Evolutionary conservation across 2,888 invertebrate species (phyloP).

Genomic region (Pteria penguin): DNA sequence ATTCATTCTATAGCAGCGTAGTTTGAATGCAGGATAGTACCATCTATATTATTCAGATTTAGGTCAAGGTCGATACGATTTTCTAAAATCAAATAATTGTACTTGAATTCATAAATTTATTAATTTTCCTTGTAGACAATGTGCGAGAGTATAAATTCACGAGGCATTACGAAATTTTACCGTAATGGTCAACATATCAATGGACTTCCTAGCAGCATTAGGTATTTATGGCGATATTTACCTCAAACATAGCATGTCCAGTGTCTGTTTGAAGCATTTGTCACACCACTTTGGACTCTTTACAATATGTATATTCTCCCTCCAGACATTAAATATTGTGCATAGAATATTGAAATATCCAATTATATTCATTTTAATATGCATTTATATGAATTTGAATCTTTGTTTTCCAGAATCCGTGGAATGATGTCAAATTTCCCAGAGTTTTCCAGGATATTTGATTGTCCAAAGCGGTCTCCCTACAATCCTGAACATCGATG

Average conservation of each 20-base stretch:
- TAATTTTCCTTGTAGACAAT: conserved; percentile 38
- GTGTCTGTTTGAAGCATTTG: not conserved
- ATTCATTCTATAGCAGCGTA: too few species aligned
- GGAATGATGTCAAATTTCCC: conserved; percentile 48
- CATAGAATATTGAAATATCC: too few species aligned
- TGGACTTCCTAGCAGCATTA: not conserved
- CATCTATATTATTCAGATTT: too few species aligned
- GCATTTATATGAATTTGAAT: too few species aligned
- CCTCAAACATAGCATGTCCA: not conserved
- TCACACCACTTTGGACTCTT: too few species aligned
- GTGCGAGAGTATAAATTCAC: conserved; percentile 46
- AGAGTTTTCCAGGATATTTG: conserved; percentile 48
- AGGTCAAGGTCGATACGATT: too few species aligned
- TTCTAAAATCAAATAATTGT: too few species aligned
- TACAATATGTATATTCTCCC: too few species aligned
- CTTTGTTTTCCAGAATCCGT: conserved; percentile 47
- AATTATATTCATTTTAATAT: too few species aligned
- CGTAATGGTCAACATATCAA: not conserved
- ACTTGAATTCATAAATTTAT: not conserved
- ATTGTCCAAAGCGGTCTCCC: conserved; percentile 39
- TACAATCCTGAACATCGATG: conserved; percentile 47
- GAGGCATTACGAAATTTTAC: conserved; percentile 44
- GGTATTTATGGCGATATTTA: not conserved
- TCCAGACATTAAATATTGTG: too few species aligned
- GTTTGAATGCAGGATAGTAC: too few species aligned